Conservation (phyloP, 2,113 vertebrate genomes). For the Stomatorhinus ivindoensis region DNA sequence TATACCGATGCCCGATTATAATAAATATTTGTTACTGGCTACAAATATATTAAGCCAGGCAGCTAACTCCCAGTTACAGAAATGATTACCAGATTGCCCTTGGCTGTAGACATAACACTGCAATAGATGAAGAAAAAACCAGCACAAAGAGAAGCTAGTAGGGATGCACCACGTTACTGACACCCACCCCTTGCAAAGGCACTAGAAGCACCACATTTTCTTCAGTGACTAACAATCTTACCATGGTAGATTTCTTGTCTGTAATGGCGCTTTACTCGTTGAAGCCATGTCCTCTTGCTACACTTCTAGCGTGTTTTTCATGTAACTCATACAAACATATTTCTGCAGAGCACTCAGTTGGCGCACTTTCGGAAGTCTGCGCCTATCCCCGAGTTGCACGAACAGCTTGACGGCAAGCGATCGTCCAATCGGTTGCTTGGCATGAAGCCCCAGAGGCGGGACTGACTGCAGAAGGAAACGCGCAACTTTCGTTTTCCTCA, state of each 20-base stretch:
- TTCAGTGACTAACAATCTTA: conserved; percentile 35
- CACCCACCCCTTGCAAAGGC: not conserved
- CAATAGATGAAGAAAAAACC: not conserved
- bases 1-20: not conserved
- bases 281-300: conserved; percentile 44
- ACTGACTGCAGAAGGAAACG: conserved; percentile 2
- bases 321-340: not conserved
- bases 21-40: not conserved
- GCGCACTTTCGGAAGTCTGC: conserved; percentile 42
- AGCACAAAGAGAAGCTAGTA: not conserved
- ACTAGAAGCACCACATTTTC: not conserved
- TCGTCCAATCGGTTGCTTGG: not conserved
- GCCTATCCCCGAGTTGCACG: not conserved
- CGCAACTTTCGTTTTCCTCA: not conserved
- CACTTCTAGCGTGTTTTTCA: not conserved
- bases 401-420: not conserved
- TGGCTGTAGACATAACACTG: not conserved
- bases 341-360: conserved; percentile 34
- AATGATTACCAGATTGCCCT: not conserved
- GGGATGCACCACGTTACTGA: not conserved
- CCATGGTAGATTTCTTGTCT: conserved; percentile 60
- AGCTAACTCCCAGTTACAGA: not conserved
- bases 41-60: not conserved
- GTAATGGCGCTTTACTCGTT: conserved; percentile 35
- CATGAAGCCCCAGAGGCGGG: conserved; percentile 11